Evolutionary conservation across 2,888 invertebrate species (phyloP).

Genomic region (Melikaiella ostensackeni): DNA sequence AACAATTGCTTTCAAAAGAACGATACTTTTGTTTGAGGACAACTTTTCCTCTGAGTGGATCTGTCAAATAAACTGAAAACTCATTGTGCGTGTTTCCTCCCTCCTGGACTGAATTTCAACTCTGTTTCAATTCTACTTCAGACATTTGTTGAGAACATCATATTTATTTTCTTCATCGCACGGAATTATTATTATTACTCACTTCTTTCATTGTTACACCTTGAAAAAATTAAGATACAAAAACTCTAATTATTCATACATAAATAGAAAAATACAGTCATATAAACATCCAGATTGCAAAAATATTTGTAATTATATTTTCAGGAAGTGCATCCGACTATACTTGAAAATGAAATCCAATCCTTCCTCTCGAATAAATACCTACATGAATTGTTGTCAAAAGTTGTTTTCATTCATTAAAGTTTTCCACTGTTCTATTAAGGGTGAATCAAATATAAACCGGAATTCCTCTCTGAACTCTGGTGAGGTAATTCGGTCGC

Average conservation of each 20-base stretch:
- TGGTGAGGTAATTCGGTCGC: too few species aligned
- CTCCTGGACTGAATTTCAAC: neutral
- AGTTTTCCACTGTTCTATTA: neutral
- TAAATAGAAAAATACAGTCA: too few species aligned
- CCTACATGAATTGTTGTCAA: neutral
- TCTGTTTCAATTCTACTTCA: neutral
- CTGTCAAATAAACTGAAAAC: neutral
- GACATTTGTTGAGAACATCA: neutral
- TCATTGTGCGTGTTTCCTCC: neutral
- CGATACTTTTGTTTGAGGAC: too few species aligned
- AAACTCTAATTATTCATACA: too few species aligned
- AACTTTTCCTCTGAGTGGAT: too few species aligned
- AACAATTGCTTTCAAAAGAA: too few species aligned
- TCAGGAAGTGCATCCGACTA: too few species aligned
- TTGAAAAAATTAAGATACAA: too few species aligned
- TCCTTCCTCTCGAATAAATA: neutral
- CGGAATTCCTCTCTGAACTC: too few species aligned
- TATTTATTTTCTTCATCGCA: neutral
- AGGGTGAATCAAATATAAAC: too few species aligned
- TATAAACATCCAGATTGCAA: too few species aligned
- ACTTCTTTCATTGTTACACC: neutral
- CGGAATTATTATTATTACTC: neutral
- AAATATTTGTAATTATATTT: neutral
- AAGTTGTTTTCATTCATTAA: neutral
- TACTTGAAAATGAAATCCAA: neutral